Evolutionary conservation across 23 tunicate genomes (phyloP).

Genomic region (Halocynthia roretzi): DNA sequence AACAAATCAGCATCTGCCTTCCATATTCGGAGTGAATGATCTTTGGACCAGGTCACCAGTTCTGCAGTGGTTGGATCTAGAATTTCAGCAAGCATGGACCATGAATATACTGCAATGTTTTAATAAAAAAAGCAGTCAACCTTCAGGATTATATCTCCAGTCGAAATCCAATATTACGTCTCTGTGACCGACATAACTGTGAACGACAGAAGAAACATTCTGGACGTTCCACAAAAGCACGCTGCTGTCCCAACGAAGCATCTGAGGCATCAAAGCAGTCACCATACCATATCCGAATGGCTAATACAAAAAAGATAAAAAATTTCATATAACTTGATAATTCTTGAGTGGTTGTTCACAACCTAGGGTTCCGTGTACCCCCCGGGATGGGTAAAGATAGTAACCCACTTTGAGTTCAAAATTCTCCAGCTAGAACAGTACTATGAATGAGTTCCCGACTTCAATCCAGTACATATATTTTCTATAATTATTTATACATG

Average conservation of each 20-base stretch:
- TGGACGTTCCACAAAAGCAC: conserved; percentile 48
- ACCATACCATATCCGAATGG: conserved; percentile 77
- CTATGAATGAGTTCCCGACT: too few relatives aligned
- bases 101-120: not conserved
- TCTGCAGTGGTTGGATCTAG: conserved; percentile 14
- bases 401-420: too few relatives aligned
- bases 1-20: conserved; percentile 26
- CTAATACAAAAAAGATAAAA: conserved; percentile 21
- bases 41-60: conserved; percentile 90
- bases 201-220: conserved; percentile 5
- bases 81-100: not conserved
- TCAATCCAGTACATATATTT: too few relatives aligned
- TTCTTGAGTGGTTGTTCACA: too few relatives aligned
- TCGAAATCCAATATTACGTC: conserved; percentile 63
- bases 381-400: too few relatives aligned
- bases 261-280: conserved; percentile 46
- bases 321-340: not conserved
- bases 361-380: too few relatives aligned
- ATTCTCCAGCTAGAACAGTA: too few relatives aligned
- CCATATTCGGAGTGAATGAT: conserved; percentile 57
- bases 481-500: too few relatives aligned
- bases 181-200: conserved; percentile 43
- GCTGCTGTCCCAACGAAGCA: conserved; percentile 30
- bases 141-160: conserved; percentile 35
- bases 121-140: not conserved